phyloP scores from a whole-genome alignment of 2,113 vertebrate genomes.

The Gymnocephalus cernua region DNA sequence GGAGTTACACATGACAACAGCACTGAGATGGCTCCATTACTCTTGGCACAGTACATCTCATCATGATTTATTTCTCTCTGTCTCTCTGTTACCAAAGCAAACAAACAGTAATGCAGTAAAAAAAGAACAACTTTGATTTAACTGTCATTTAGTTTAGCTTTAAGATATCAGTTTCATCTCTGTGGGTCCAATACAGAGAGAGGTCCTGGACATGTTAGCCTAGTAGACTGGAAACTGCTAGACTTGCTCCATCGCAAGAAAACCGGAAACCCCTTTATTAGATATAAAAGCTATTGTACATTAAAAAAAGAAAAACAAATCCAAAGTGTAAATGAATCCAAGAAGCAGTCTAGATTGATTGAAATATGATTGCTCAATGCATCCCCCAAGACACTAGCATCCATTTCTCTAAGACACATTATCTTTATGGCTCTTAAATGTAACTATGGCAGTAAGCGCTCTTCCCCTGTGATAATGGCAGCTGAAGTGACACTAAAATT shows the following conservation, averaged over 20 bases:
- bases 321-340: background rate
- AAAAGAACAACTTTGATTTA: background rate
- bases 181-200: background rate
- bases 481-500: background rate
- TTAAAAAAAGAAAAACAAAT: no score
- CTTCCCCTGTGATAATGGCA: background rate
- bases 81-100: background rate
- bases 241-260: background rate
- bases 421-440: background rate
- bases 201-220: background rate
- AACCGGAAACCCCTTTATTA: no score
- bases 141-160: background rate
- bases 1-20: no score
- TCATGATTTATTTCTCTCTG: conserved; percentile 21
- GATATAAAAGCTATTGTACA: background rate
- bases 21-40: conserved; percentile 15
- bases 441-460: no score
- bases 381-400: background rate
- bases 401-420: background rate
- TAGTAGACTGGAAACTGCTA: background rate
- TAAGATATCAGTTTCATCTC: no score
- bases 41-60: background rate
- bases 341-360: background rate
- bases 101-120: no score
- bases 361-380: no score